Conservation (phyloP, 2,888 invertebrate species). For the Tuta absoluta region DNA sequence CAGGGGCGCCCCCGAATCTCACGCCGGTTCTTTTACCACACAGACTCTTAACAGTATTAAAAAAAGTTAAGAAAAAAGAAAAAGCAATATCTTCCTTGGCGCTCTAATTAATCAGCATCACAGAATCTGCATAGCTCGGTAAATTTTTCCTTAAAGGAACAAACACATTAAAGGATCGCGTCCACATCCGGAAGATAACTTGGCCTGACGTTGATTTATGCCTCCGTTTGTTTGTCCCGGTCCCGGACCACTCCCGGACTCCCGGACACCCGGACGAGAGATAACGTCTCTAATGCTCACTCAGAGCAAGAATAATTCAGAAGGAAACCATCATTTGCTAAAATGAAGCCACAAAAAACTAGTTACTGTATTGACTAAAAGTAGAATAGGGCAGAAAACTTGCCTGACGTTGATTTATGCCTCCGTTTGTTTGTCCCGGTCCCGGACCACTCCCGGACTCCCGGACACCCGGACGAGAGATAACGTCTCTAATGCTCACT, state of each 20-base stretch:
- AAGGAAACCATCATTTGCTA: no score
- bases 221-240: conserved; percentile 71
- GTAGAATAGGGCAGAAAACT: no score
- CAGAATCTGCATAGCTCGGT: conserved; percentile 48
- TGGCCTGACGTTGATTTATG: conserved; percentile 78
- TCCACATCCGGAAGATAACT: conserved; percentile 69
- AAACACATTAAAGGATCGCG: conserved; percentile 70
- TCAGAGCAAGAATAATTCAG: no score
- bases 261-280: conserved; percentile 53
- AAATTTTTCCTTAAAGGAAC: conserved; percentile 57
- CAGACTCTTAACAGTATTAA: no score
- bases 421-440: conserved; percentile 72
- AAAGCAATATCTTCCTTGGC: not conserved
- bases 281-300: conserved; percentile 68
- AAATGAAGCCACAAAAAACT: no score
- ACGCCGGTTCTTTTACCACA: no score
- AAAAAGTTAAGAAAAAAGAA: no score
- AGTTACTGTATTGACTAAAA: no score
- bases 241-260: conserved; percentile 36
- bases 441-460: not conserved
- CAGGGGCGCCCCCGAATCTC: no score
- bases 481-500: conserved; percentile 65
- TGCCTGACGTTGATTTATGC: conserved; percentile 77
- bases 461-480: conserved; percentile 56
- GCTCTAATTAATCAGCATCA: conserved; percentile 22